Conservation (phyloP, 1,140 invertebrate species). For the Euschistus heros region DNA sequence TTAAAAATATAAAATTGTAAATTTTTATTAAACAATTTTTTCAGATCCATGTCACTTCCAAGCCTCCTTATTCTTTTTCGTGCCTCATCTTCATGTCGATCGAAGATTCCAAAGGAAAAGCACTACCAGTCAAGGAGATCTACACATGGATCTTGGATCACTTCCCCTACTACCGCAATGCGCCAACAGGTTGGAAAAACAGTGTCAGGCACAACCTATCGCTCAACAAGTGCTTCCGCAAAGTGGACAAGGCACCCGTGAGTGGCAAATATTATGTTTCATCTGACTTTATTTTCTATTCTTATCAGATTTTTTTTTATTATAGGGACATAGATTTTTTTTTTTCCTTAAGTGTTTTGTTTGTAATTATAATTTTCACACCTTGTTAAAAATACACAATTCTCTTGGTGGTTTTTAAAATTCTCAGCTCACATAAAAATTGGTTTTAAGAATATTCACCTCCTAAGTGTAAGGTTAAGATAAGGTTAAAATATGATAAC, state of each 20-base stretch:
- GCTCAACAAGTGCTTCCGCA: slow-evolving; percentile 93
- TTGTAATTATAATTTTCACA: too few relatives aligned
- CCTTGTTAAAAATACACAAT: too few relatives aligned
- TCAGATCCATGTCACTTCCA: slow-evolving; percentile 69
- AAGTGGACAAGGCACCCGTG: slow-evolving; percentile 83
- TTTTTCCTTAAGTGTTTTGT: too few relatives aligned
- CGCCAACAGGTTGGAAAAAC: slow-evolving; percentile 96
- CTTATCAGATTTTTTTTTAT: too few relatives aligned
- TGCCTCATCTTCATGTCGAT: slow-evolving; percentile 97
- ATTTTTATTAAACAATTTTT: slow-evolving; percentile 27
- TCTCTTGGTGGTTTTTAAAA: too few relatives aligned
- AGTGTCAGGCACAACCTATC: slow-evolving; percentile 92
- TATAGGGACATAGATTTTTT: too few relatives aligned
- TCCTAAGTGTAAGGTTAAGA: too few relatives aligned
- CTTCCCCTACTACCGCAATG: slow-evolving; percentile 93
- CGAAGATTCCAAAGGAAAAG: slow-evolving; percentile 78
- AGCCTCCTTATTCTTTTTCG: slow-evolving; percentile 90
- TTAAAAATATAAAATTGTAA: too few relatives aligned
- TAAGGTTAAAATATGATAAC: too few relatives aligned
- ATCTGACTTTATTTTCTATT: too few relatives aligned
- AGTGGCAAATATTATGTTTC: slow-evolving; percentile 32
- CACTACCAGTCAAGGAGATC: slow-evolving; percentile 89
- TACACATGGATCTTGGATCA: slow-evolving; percentile 96
- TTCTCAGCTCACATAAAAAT: too few relatives aligned
- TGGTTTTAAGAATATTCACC: too few relatives aligned